Base-by-base conservation (phyloP, 2,888 invertebrate species). In the Perdita meconis region DNA sequence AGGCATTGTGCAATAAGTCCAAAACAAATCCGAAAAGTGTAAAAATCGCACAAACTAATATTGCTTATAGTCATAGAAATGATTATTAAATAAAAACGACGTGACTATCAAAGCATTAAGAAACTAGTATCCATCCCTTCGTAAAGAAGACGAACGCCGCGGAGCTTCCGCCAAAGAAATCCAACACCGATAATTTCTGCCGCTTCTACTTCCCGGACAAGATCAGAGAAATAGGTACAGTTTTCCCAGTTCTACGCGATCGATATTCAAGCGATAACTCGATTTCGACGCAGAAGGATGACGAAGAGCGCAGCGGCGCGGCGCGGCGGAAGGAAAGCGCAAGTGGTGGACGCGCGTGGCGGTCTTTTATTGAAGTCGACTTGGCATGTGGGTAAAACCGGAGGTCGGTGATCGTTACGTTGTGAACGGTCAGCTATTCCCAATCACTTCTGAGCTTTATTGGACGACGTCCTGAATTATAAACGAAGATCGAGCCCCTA, bases 371-470 rank as follows among this genome's bases (percentile, higher is more conserved):
- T 70, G 77, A 84, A 80, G 71, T 59, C 74, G 76, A 84, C 75
- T 84, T 66, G 80, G 66, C 80, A 71, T 72, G 76, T 78, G 85
- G 81, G 78, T 79, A 82, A 85, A 83, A 78, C 73, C 56, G 64
- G 44, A 68, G 84, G 86, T 85, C 86, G 80, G 64, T 67, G 80
- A 65, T 82, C 81, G 82, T 89, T 88, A 86, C 77, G 73, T 78
- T 80, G 80, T 72, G 83, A 83, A 82, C 77, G 86, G 78, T 85
- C 79, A 80, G 83, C 81, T 81, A 83, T 84, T 83, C 75, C 85
- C 89, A 87, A 90, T 90, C 88, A 86, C 90, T 89, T 88, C 84
- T 85, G 87, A 90, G 88, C 85, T 84, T 90, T 88, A 90, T 90
- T 89, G 90, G 89, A 87, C 86, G 86, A 87, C 82, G 80, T 76